These are phyloP conservation scores for Eupsilia transversa DNA, from an alignment of 2,888 invertebrate species.

Conservation along the genomic window DNA sequence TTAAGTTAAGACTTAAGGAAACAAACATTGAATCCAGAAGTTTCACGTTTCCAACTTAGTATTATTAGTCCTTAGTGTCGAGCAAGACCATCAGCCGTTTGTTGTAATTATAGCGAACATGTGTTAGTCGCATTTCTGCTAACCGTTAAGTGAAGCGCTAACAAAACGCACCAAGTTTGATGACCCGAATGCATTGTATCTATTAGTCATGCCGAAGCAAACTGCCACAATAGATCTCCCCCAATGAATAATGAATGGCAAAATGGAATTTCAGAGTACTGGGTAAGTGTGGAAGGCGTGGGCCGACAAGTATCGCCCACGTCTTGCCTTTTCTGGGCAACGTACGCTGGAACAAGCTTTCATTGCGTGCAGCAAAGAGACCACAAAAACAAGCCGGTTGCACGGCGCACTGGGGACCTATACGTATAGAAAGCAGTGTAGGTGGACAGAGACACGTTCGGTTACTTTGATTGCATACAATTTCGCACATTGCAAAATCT, in stretches of 20 bases:
- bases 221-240: slow-evolving; percentile 58
- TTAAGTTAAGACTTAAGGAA: slow-evolving; percentile 67
- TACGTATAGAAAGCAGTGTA: slow-evolving; percentile 80
- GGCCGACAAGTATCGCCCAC: slow-evolving; percentile 73
- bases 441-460: slow-evolving; percentile 73
- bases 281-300: slow-evolving; percentile 67
- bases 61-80: slow-evolving; percentile 67
- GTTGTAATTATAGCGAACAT: slow-evolving; percentile 72
- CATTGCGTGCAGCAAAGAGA: slow-evolving; percentile 71
- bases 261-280: slow-evolving; percentile 66
- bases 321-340: slow-evolving; percentile 77
- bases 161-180: slow-evolving; percentile 72
- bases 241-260: slow-evolving; percentile 59
- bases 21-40: slow-evolving; percentile 66
- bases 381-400: slow-evolving; percentile 63
- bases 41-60: slow-evolving; percentile 67
- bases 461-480: slow-evolving; percentile 71
- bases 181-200: slow-evolving; percentile 73
- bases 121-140: slow-evolving; percentile 68
- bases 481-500: slow-evolving; percentile 61
- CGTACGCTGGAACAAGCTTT: slow-evolving; percentile 77
- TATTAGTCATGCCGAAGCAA: slow-evolving; percentile 65
- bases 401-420: slow-evolving; percentile 58
- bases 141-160: slow-evolving; percentile 63
- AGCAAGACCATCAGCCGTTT: slow-evolving; percentile 71